phyloP scores from a whole-genome alignment of 2,888 invertebrate genomes.

The Spodoptera exigua region DNA sequence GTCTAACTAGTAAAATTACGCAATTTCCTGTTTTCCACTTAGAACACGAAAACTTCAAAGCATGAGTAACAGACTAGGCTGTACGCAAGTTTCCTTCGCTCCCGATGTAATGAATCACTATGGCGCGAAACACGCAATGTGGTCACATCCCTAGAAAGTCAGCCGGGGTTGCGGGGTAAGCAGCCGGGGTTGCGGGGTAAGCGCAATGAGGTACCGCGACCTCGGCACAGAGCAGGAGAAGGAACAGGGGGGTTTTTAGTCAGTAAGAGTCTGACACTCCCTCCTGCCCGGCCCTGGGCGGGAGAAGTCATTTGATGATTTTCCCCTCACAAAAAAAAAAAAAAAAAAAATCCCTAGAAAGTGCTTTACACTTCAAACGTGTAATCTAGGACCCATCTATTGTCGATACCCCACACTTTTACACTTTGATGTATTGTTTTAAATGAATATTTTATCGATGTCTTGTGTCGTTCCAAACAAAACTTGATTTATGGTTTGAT shows the following conservation, averaged over 20 bases:
- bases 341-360: conserved; percentile 45
- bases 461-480: neutral
- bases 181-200: no score
- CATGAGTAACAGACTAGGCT: conserved; percentile 46
- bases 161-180: no score
- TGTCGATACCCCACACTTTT: conserved; percentile 1
- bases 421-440: conserved; percentile 22
- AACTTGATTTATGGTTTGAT: neutral
- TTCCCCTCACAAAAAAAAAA: no score
- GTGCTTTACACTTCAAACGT: conserved; percentile 30
- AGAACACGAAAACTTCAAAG: conserved; percentile 35
- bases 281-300: no score
- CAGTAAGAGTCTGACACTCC: no score
- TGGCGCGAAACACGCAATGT: conserved; percentile 56
- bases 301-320: no score
- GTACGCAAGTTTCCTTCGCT: conserved; percentile 38
- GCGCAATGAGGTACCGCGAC: no score
- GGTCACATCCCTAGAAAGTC: conserved; percentile 42
- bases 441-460: conserved; percentile 25
- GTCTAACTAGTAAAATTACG: conserved; percentile 21
- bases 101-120: conserved; percentile 51
- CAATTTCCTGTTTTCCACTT: conserved; percentile 51
- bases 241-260: no score
- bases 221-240: no score
- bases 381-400: conserved; percentile 14